These are phyloP conservation scores for Adelosebastes latens DNA, from an alignment of 2,797 vertebrate genomes.

Conservation along the genomic window DNA sequence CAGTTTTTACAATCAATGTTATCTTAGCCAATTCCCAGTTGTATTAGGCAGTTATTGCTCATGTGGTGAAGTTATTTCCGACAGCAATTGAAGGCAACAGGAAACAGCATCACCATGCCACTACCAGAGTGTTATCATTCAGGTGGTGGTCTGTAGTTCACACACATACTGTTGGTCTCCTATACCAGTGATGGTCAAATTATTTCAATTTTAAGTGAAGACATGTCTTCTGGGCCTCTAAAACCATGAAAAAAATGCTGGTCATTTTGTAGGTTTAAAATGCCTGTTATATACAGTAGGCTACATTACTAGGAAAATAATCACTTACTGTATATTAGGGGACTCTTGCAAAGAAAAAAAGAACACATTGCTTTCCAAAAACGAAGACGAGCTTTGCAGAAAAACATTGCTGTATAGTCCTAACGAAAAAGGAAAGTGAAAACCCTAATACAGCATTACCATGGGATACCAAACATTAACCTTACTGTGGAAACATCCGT, in stretches of 20 bases:
- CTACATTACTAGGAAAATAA: not conserved
- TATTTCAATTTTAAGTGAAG: not conserved
- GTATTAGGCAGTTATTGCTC: not conserved
- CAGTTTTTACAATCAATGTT: not conserved
- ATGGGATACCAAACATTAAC: not conserved
- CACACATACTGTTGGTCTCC: not conserved
- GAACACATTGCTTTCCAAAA: not conserved
- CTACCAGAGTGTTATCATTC: not conserved
- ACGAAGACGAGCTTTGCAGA: not conserved
- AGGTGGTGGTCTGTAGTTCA: not conserved
- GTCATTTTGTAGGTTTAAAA: not conserved
- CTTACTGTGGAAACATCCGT: not conserved
- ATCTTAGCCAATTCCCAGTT: accelerated
- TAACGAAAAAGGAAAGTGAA: not conserved
- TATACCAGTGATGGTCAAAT: not conserved
- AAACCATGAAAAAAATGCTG: not conserved
- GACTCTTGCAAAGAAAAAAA: too few relatives aligned
- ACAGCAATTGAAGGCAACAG: conserved; percentile 11
- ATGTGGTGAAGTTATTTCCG: not conserved
- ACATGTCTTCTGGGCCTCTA: not conserved
- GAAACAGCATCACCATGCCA: not conserved
- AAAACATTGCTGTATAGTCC: not conserved
- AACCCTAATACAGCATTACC: not conserved
- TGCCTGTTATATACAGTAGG: not conserved
- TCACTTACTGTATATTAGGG: too few relatives aligned